Evolutionary conservation across 2,888 invertebrate genomes (phyloP), one percentile per base, ranked within the genome.

Genomic region (Lepidocyrtoides sp.): DNA sequence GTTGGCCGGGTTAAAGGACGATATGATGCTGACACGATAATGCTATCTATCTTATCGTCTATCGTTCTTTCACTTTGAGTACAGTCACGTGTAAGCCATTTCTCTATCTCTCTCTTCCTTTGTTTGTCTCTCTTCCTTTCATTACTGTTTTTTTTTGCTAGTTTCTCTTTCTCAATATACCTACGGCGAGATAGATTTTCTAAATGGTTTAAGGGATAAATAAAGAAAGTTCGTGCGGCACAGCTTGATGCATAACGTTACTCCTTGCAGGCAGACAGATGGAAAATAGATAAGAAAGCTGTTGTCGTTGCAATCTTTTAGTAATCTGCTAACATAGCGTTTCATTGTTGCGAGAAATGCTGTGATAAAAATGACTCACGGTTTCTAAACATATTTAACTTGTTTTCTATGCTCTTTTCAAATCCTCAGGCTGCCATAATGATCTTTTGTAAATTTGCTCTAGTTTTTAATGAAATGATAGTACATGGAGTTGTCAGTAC

Each of bases 221-320:
- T 36, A 72, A 72, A 36, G 66, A 69, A 69, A 72, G 41, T 72
- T 72, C 69, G 69, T 72, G 69, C 41, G 10, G 69, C 69, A 5
- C 69, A 72, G 41, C 41, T 29, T 29, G 63, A 41, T 72, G 20
- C 17, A 4, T 7, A 36, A 7, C 36, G 36, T 4, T 36, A 36
- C 7, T 36, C 36, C 36, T 2, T 36, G 36, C 36, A 4, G 36
- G 36, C 36, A 36, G 36, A 7, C 7, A 36, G 36, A 48, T 48
- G 48, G 48, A 41, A 41, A 41, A 41, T 48, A 14, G 48, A 14
- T 48, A 12, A 12, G 48, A 48, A 48, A 48, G 48, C 4, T 12
- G 48, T 48, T 2, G 48, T 48, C 4, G 36, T 36, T 36, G 36
- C 36, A 2, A 36, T 36, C 7, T 36, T n/a, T n/a, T n/a, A n/a